Evolutionary conservation across 1,140 invertebrate genomes (phyloP), one percentile per base, ranked within the genome.

Genomic region (Sinonovacula constricta): DNA sequence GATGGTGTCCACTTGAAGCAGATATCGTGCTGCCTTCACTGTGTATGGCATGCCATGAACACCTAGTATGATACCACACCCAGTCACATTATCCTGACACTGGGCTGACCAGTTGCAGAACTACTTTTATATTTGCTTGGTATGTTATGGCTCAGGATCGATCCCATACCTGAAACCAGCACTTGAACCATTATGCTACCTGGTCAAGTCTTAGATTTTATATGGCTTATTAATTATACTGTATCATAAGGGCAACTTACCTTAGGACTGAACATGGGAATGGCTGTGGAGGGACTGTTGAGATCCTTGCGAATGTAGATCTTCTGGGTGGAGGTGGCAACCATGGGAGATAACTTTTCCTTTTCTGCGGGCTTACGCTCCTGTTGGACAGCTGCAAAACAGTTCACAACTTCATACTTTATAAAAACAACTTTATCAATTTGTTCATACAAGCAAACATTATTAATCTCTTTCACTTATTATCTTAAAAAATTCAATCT

Each of bases 351-450:
- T n/a, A 74, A 54, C 67, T 88, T 86, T 54, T 90, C 90, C 81
- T 87, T 89, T 22, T 88, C 86, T 65, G 91, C 49, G 22, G 91
- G 91, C 81, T 92, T 92, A 81, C 93, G 88, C 83, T 93, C 93
- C 67, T 93, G 92, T 83, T 93, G 93, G 34, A 93, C 93, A 85
- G 93, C 93, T 93, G 82, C 56, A 89, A 75, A 72, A n/a, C n/a
- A n/a, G n/a, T n/a, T n/a, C n/a, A n/a, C n/a, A n/a, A n/a, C n/a
- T n/a, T n/a, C n/a, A n/a, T n/a, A n/a, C n/a, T n/a, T n/a, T n/a
- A n/a, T n/a, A n/a, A n/a, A n/a, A n/a, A n/a, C n/a, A n/a, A n/a
- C n/a, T n/a, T n/a, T n/a, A n/a, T n/a, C n/a, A n/a, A n/a, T n/a
- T n/a, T n/a, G n/a, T n/a, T n/a, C n/a, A n/a, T n/a, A n/a, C n/a